Base-by-base conservation (phyloP, 1,140 invertebrate species). In the Diploscapter pachys region DNA sequence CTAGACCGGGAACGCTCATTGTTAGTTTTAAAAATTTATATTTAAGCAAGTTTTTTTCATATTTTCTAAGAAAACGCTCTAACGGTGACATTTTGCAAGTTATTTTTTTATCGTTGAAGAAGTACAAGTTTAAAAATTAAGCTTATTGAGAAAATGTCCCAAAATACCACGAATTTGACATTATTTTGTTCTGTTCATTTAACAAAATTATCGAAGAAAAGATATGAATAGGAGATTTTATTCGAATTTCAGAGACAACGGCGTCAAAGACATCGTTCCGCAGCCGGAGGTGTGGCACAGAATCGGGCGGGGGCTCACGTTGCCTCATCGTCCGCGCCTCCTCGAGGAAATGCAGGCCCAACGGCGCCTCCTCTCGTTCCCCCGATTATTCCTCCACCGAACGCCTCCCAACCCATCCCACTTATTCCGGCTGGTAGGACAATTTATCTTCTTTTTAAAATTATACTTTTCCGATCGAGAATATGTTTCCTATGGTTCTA, bases 1-100 rank as follows among this genome's bases (percentile, higher is more conserved):
- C 84, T 5, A 82, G 84, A 59, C 83, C 83, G 11, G 71, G 76
- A 11, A 84, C 84, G 13, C 61, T 83, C 3, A 70, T 83, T 49
- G 63, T 63, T 52, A 63, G 71, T 69, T 68, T 13, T 63, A 5
- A 63, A 71, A 63, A 63, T 6, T 51, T 3, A 54, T 48, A 61
- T 4, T n/a, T 59, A 57, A 59, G 53, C n/a, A 48, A 31, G n/a
- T n/a, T 6, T 13, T 51, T 4, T 0, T 48, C 57, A 56, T 64
- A 65, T 11, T 59, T 8, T 13, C 54, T 31, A 49, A 64, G 53
- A 52, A 5, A 8, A 62, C 50, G n/a, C 31, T 70, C 50, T 49
- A 5, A 6, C 51, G 6, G 57, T 50, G 13, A 4, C 50, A 79
- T 76, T 48, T 4, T 50, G 56, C 3, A 59, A 54, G 57, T 4